A percentile compares a stretch with the other conserved stretches of the same genome.
phyloP scores from a whole-genome alignment of 2,113 vertebrate genomes.

The Saccopteryx bilineata region DNA sequence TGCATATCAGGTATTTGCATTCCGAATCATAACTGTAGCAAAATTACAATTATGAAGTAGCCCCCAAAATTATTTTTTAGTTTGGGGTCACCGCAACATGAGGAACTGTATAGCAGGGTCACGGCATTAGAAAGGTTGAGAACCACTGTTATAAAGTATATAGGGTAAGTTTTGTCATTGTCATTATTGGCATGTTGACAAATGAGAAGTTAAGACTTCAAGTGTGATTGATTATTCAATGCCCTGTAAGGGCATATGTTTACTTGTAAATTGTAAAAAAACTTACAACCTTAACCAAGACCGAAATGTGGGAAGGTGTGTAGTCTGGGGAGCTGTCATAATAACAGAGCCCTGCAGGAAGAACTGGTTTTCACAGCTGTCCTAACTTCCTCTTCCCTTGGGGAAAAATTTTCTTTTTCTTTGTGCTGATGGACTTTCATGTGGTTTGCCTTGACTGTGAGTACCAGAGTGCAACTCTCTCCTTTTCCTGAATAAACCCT shows the following conservation, averaged over 20 bases:
- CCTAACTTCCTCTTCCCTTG: background rate
- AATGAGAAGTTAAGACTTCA: conserved; percentile 11
- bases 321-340: background rate
- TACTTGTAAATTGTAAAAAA: background rate
- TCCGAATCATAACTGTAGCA: too few relatives aligned
- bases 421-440: background rate
- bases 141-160: background rate
- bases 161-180: background rate
- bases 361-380: too few relatives aligned
- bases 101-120: too few relatives aligned
- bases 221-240: background rate
- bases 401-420: background rate
- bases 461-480: background rate
- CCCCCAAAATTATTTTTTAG: too few relatives aligned
- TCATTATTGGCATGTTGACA: background rate
- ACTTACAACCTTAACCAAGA: background rate
- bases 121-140: too few relatives aligned
- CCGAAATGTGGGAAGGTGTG: background rate
- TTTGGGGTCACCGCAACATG: too few relatives aligned
- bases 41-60: too few relatives aligned
- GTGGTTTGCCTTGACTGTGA: background rate
- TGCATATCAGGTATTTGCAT: too few relatives aligned
- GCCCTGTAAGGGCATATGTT: background rate
- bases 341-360: background rate
- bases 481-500: background rate